Percentiles rank a stretch among this genome's conserved stretches.
phyloP scores from a whole-genome alignment of 1,140 invertebrate species.

The Bombus pascuorum region DNA sequence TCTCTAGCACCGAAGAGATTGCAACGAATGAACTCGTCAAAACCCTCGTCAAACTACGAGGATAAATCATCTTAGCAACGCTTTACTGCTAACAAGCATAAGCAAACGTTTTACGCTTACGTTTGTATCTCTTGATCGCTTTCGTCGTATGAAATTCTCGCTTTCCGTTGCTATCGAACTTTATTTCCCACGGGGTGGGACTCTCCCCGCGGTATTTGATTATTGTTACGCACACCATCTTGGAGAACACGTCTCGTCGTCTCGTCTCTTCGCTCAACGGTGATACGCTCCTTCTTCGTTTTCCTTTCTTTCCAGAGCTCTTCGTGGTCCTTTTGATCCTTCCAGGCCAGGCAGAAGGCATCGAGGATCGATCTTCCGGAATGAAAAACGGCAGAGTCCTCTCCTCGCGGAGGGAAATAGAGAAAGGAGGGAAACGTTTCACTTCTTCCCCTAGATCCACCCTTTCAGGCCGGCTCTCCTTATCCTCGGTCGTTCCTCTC shows the following conservation, averaged over 20 bases:
- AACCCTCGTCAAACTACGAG: no score
- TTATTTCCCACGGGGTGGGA: constrained; percentile 27
- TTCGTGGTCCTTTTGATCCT: constrained; percentile 36
- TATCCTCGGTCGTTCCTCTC: neutral
- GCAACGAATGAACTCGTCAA: no score
- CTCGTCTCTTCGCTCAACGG: no score
- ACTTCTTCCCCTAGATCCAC: neutral
- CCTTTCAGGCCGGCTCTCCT: neutral
- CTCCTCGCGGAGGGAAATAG: neutral
- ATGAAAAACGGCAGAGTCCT: constrained; percentile 30
- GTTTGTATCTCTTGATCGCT: neutral
- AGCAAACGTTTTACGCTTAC: neutral
- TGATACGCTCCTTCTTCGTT: no score
- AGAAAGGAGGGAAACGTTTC: neutral
- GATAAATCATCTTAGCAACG: neutral
- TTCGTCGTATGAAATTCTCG: neutral
- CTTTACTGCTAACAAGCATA: neutral
- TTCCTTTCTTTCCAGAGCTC: neutral
- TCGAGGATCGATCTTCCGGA: constrained; percentile 38
- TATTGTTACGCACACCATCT: constrained; percentile 20
- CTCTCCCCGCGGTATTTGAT: constrained; percentile 23
- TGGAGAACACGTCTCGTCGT: neutral
- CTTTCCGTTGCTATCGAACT: constrained; percentile 9
- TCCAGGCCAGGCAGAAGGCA: neutral
- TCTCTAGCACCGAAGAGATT: no score